phyloP scores from a whole-genome alignment of 2,888 invertebrate species.

The Heliconius ethilla region DNA sequence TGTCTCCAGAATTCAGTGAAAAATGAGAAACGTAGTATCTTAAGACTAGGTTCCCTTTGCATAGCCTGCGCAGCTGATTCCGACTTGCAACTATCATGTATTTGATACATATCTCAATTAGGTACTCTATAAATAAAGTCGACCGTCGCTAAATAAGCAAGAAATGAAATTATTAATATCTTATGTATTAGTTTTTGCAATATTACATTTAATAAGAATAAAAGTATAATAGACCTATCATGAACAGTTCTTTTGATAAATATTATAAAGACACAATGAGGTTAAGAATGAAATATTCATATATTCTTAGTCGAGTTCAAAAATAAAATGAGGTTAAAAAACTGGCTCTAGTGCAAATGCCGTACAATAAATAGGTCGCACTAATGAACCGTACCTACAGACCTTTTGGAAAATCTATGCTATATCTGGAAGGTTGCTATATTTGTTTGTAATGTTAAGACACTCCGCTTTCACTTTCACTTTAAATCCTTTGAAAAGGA shows the following conservation, averaged over 20 bases:
- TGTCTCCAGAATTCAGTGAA: too few relatives aligned
- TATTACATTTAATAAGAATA: neutral
- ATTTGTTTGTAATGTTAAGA: neutral
- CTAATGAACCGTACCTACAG: slow-evolving; percentile 38
- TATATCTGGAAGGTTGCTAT: neutral
- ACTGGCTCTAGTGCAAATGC: slow-evolving; percentile 23
- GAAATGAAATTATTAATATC: neutral
- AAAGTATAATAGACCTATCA: neutral
- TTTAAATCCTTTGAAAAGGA: too few relatives aligned
- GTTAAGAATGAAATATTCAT: slow-evolving; percentile 15
- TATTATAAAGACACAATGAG: neutral
- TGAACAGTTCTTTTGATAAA: neutral
- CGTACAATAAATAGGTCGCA: slow-evolving; percentile 21
- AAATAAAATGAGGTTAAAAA: slow-evolving; percentile 18
- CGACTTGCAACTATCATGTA: too few relatives aligned
- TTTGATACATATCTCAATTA: too few relatives aligned
- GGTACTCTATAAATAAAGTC: too few relatives aligned
- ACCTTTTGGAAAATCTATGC: slow-evolving; percentile 16
- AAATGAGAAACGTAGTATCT: too few relatives aligned
- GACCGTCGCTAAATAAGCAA: neutral
- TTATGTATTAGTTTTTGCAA: too few relatives aligned
- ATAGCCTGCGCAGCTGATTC: too few relatives aligned
- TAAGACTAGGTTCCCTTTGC: too few relatives aligned
- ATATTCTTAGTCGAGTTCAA: neutral
- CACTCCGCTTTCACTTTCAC: too few relatives aligned